A percentile compares a stretch with the other conserved stretches of the same genome.
Conservation (phyloP, 2,797 vertebrate genomes). For the Loris lydekkerianus region DNA sequence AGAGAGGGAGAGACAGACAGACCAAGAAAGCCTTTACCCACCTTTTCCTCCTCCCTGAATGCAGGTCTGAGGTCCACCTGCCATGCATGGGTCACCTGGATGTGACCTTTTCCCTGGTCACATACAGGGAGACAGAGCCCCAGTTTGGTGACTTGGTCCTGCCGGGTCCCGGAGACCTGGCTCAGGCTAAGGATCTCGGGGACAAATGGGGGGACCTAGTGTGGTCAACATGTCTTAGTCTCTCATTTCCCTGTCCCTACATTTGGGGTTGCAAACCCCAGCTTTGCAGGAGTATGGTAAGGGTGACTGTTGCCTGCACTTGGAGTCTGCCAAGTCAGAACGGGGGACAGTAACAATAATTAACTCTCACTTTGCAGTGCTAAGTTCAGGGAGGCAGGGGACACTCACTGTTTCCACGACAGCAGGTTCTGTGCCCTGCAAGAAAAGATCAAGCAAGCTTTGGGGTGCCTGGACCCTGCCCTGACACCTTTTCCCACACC, state of each 20-base stretch:
- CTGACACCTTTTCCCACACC: background rate
- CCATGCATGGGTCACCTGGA: rapidly evolving
- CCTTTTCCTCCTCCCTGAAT: background rate
- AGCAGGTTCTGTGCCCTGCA: background rate
- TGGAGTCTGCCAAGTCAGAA: background rate
- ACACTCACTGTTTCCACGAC: background rate
- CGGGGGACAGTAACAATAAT: rapidly evolving
- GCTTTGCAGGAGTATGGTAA: rapidly evolving
- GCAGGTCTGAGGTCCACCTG: background rate
- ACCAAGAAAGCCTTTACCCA: background rate
- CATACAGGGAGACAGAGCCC: background rate
- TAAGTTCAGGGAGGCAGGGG: rapidly evolving
- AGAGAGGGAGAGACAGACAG: no score
- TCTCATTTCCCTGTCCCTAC: rapidly evolving
- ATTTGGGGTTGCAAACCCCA: rapidly evolving
- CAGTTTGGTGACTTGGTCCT: background rate
- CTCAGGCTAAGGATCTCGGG: rapidly evolving
- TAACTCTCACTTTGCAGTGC: rapidly evolving
- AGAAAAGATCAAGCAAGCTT: background rate
- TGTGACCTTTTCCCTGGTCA: background rate
- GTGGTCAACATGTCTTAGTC: background rate
- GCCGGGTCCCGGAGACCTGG: background rate
- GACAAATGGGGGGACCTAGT: no score
- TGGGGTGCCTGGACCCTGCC: no score
- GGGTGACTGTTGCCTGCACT: rapidly evolving